Evolutionary conservation across 2,888 invertebrate species (phyloP), one percentile per base, ranked within the genome.

Genomic region (Coelopa pilipes): DNA sequence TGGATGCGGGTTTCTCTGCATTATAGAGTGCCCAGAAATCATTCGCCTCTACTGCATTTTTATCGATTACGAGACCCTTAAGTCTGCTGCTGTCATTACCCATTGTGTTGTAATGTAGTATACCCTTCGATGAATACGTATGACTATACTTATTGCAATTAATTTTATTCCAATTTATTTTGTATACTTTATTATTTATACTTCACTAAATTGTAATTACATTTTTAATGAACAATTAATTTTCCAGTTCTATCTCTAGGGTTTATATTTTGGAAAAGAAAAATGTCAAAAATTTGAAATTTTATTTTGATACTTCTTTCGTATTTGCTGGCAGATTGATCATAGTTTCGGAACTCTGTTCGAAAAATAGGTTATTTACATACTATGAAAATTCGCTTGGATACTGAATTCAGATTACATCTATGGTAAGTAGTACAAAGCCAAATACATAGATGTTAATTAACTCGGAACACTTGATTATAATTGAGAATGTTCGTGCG

Each of bases 1-100:
- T 89, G 86, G 88, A 81, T 46, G 82, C 82, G 53, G 83, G 81
- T 21, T 84, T 80, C 57, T 83, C 84, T 3, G 86, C 85, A 78
- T 86, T 84, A 87, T 90, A 89, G 90, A 92, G 81, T 90, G 93
- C 89, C 94, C 94, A 95, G 85, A 93, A 94, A 85, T 95, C 94
- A 49, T 93, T 93, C 46, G 92, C 90, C 86, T 94, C 93, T 4
- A 93, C 89, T 11, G 93, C 91, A 83, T 93, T 93, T 83, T 93
- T 92, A 70, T 87, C 87, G 77, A 95, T 91, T 87, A 93, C 91
- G 70, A 95, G 88, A 49, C 93, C 94, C 83, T 90, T 91, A 76
- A 94, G 88, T 78, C 91, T 91, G 74, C 93, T 93, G 81, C 90
- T 90, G 84, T 94, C 94, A 87, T 93, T 94, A 76, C 95, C 95